Base-by-base conservation (phyloP, 2,888 invertebrate genomes). In the Caenorhabditis sinica region DNA sequence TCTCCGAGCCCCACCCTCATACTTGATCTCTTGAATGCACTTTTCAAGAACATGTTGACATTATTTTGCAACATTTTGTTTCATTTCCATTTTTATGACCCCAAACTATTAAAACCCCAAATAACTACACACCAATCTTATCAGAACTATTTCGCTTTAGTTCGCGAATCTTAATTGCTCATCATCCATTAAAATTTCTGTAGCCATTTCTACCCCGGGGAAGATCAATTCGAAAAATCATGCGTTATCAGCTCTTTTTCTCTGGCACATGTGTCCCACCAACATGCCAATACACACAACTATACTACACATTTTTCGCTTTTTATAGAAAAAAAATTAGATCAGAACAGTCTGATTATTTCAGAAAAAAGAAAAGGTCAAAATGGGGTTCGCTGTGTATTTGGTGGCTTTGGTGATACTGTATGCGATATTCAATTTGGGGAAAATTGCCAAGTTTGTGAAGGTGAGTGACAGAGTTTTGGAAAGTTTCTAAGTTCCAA, bases 361-460 rank as follows among this genome's bases (percentile, higher is more conserved):
- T 45, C 73, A 73, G 61, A 61, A 40, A 40, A 40, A 40, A 36
- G 9, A 36, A 36, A 36, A 36, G 4, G 4, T 53, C 20, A 53
- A 66, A 73, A 85, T 85, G 85, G 85, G 85, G 15, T 36, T 82
- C 20, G 53, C 72, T 8, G 77, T 82, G 28, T 85, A 77, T 20
- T 5, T 81, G 13, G 20, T 85, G 17, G 65, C 74, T 23, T 8
- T 76, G 11, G 11, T 73, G 6, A 15, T 74, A n/a, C n/a, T 82
- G n/a, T 85, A 81, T 51, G n/a, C 74, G 4, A 0, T 68, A 9
- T 71, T 82, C 15, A 82, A 82, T 71, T 56, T 74, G 36, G 28
- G 43, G 3, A 79, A 75, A 60, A 45, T 83, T 56, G 20, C 33
- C 58, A 66, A 43, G 1, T 80, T 84, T 81, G 13, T 83, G 5